Evolutionary conservation across 2,888 invertebrate species (phyloP).

Genomic region (Patella pellucida): DNA sequence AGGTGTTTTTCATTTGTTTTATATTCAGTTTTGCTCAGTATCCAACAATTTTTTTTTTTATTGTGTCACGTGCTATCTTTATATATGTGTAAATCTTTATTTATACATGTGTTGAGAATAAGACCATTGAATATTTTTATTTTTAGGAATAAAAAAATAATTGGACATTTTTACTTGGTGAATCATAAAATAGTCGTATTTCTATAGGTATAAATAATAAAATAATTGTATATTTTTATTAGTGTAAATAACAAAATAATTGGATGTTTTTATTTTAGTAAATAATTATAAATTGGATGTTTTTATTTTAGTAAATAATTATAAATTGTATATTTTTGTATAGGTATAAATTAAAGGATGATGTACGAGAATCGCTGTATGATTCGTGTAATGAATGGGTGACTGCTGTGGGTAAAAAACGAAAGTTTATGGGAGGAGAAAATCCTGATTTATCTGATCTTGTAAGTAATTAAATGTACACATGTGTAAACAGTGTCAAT

Average conservation of each 20-base stretch:
- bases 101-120: too few species aligned
- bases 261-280: neutral
- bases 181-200: too few species aligned
- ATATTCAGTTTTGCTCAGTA: too few species aligned
- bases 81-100: too few species aligned
- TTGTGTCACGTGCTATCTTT: too few species aligned
- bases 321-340: constrained; percentile 36
- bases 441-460: constrained; percentile 93
- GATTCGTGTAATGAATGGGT: constrained; percentile 87
- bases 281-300: neutral
- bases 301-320: neutral
- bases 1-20: too few species aligned
- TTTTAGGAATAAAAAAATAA: too few species aligned
- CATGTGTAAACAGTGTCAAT: neutral
- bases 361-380: constrained; percentile 90
- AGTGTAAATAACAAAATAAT: neutral
- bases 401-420: constrained; percentile 77
- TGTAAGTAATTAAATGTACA: constrained; percentile 52
- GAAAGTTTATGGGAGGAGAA: constrained; percentile 88
- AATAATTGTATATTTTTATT: too few species aligned
- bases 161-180: too few species aligned
- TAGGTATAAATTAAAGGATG: constrained; percentile 85
- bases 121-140: too few species aligned
- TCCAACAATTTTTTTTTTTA: too few species aligned
- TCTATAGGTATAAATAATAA: too few species aligned